Evolutionary conservation across 2,113 vertebrate genomes (phyloP).

Genomic region (Pygoscelis adeliae): DNA sequence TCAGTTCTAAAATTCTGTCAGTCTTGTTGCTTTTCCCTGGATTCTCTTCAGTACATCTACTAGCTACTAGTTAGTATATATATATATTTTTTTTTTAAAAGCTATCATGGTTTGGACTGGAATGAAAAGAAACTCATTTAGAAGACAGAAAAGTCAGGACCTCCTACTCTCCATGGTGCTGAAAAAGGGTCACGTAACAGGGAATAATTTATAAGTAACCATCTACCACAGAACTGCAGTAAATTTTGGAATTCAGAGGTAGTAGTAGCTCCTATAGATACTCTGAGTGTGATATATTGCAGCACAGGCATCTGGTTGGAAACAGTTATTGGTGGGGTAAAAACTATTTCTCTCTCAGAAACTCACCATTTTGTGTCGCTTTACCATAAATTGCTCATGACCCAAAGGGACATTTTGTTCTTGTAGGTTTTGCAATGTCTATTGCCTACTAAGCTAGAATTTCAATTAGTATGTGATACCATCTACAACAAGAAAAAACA

Average conservation of each 20-base stretch:
- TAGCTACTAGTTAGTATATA: neutral
- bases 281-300: slow-evolving; percentile 28
- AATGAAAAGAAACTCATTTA: neutral
- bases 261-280: neutral
- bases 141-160: neutral
- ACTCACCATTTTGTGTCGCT: neutral
- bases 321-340: neutral
- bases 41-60: neutral
- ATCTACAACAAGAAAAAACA: neutral
- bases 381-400: slow-evolving; percentile 36
- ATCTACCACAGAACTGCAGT: neutral
- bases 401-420: slow-evolving; percentile 11
- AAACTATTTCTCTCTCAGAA: slow-evolving; percentile 8
- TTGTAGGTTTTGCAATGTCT: slow-evolving; percentile 5
- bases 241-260: slow-evolving; percentile 11
- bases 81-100: neutral
- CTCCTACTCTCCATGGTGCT: neutral
- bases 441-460: slow-evolving; percentile 29
- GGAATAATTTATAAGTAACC: neutral
- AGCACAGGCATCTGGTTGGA: neutral
- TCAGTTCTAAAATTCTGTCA: neutral
- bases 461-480: slow-evolving; percentile 28
- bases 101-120: neutral
- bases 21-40: neutral
- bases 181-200: neutral